These are phyloP conservation scores for Frieseomelitta varia DNA, from an alignment of 1,140 invertebrate species.

Conservation along the genomic window DNA sequence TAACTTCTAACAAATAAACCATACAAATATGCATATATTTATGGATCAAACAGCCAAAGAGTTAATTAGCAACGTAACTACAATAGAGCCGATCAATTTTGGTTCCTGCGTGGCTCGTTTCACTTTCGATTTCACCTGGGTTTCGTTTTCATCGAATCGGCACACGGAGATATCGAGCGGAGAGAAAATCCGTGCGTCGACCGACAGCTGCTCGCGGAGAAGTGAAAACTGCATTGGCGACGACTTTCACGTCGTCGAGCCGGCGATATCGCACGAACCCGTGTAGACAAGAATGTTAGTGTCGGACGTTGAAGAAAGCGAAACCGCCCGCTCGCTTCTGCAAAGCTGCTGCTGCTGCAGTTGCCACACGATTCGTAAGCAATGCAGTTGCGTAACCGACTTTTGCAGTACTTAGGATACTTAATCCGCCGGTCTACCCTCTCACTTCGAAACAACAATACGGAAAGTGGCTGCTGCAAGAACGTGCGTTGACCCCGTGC, in stretches of 20 bases:
- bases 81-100: background rate
- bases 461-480: conserved; percentile 40
- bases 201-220: background rate
- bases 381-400: conserved; percentile 67
- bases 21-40: too few species aligned
- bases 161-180: background rate
- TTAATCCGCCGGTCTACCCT: conserved; percentile 61
- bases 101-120: background rate
- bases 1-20: too few species aligned
- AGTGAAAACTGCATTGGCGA: conserved; percentile 72
- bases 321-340: conserved; percentile 62
- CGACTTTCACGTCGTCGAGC: conserved; percentile 70
- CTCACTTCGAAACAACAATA: conserved; percentile 63
- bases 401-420: conserved; percentile 64
- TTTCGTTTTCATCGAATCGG: conserved; percentile 1
- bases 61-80: background rate
- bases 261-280: conserved; percentile 14
- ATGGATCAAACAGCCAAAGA: too few species aligned
- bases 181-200: conserved; percentile 1
- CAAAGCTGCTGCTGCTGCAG: conserved; percentile 17
- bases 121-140: background rate
- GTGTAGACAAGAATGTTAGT: conserved; percentile 61
- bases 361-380: conserved; percentile 72
- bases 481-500: conserved; percentile 38
- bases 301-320: conserved; percentile 70